phyloP scores from a whole-genome alignment of 2,113 vertebrate genomes.

The Aviceda subcristata region DNA sequence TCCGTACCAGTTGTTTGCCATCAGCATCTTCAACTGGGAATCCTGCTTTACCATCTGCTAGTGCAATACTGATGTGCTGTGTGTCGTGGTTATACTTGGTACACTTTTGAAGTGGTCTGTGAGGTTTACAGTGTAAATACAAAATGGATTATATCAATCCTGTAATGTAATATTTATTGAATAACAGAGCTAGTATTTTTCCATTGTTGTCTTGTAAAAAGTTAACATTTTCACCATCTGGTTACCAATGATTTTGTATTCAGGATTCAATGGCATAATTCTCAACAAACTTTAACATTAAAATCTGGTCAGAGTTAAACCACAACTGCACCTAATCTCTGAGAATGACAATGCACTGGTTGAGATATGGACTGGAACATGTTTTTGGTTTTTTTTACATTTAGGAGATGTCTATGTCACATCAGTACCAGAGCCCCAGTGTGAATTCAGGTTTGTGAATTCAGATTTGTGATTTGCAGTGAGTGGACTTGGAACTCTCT shows the following conservation, averaged over 20 bases:
- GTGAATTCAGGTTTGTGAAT: not conserved
- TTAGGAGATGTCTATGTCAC: not conserved
- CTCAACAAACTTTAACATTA: not conserved
- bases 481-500: not conserved
- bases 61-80: not conserved
- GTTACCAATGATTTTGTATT: not conserved
- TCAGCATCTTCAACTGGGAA: not conserved
- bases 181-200: not conserved
- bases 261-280: not conserved
- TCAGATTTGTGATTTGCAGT: not conserved
- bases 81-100: not conserved
- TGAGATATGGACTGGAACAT: not conserved
- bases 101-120: not conserved
- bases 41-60: not conserved
- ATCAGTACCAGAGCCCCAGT: not conserved
- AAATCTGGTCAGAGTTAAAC: not conserved
- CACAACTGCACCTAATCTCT: not conserved
- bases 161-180: not conserved
- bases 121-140: not conserved
- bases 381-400: not conserved
- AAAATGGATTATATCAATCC: not conserved
- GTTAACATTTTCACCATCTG: not conserved
- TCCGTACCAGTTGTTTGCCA: not conserved
- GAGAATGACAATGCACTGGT: not conserved
- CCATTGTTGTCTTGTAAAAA: not conserved